A percentile compares a stretch with the other conserved stretches of the same genome.
Conservation (phyloP, 2,113 vertebrate genomes). For the Pachyramphus minor region DNA sequence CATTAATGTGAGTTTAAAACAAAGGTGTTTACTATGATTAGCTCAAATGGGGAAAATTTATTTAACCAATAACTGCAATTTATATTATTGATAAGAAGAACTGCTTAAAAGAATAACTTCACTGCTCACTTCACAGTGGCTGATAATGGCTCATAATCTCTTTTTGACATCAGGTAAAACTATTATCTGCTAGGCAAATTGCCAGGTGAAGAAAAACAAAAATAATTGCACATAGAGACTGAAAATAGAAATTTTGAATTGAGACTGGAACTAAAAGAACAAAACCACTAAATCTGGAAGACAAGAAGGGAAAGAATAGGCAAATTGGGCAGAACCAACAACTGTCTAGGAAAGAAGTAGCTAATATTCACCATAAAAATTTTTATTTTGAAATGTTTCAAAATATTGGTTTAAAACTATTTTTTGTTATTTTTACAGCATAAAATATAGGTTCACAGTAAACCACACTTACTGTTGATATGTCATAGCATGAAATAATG, state of each 20-base stretch:
- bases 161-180: background rate
- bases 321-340: background rate
- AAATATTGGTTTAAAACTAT: background rate
- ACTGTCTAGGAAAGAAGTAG: background rate
- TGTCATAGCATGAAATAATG: background rate
- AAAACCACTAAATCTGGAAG: background rate
- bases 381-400: background rate
- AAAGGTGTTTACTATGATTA: conserved; percentile 67
- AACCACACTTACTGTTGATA: background rate
- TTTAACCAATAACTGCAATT: conserved; percentile 69
- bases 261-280: background rate
- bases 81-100: conserved; percentile 64
- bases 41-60: conserved; percentile 62
- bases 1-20: conserved; percentile 67
- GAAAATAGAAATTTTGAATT: background rate
- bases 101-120: conserved; percentile 52
- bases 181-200: background rate
- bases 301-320: background rate
- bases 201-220: background rate
- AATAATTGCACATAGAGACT: background rate
- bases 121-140: conserved; percentile 55
- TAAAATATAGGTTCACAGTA: background rate
- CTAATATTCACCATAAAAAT: background rate
- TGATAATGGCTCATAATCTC: conserved; percentile 40
- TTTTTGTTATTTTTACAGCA: background rate